Evolutionary conservation across 2,888 invertebrate species (phyloP).

Genomic region (Macaria notata): DNA sequence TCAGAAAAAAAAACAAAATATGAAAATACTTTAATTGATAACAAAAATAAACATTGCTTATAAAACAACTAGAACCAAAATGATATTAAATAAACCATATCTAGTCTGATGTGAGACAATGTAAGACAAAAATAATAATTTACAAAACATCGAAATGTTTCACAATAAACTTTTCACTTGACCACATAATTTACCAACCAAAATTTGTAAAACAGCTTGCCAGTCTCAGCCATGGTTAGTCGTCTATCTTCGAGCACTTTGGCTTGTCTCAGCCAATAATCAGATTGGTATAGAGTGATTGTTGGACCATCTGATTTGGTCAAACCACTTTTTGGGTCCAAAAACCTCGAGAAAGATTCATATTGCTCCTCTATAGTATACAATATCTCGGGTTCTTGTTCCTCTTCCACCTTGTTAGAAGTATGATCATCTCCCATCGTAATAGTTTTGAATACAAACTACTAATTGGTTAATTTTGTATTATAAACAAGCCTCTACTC

Average conservation of each 20-base stretch:
- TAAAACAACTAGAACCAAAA: no score
- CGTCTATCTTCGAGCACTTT: slow-evolving; percentile 63
- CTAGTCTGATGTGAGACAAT: background rate
- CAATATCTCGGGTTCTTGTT: background rate
- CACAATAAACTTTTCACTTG: background rate
- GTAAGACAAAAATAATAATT: background rate
- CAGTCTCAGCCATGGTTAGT: slow-evolving; percentile 70
- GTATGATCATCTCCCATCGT: no score
- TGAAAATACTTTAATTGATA: no score
- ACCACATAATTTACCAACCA: slow-evolving; percentile 34
- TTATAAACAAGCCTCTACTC: background rate
- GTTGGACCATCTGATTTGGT: slow-evolving; percentile 40
- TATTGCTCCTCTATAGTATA: slow-evolving; percentile 1
- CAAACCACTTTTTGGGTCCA: slow-evolving; percentile 44
- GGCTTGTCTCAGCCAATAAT: slow-evolving; percentile 69
- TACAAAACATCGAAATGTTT: background rate
- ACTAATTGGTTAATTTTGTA: no score
- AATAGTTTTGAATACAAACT: background rate
- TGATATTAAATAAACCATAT: no score
- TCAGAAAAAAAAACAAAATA: no score
- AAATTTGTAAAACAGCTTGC: slow-evolving; percentile 58
- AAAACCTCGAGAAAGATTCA: background rate
- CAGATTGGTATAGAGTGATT: slow-evolving; percentile 59
- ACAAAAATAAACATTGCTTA: no score
- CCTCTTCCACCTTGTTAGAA: background rate